phyloP scores from a whole-genome alignment of 2,113 vertebrate species.

The Python bivittatus region DNA sequence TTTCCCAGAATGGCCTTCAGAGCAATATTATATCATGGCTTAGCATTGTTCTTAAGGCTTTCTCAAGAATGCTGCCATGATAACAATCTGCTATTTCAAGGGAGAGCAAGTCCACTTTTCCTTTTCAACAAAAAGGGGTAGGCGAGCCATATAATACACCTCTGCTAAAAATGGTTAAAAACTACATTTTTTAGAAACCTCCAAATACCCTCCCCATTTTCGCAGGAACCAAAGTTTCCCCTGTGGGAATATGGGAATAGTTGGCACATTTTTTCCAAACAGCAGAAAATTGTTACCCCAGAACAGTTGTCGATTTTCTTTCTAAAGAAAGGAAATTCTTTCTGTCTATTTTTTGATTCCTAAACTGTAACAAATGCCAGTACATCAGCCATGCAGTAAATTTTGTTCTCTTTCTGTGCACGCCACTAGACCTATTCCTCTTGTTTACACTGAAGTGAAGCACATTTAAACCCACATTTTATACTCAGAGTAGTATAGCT shows the following conservation, averaged over 20 bases:
- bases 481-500: slow-evolving; percentile 45
- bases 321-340: not conserved
- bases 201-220: too few relatives aligned
- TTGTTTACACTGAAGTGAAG: slow-evolving; percentile 9
- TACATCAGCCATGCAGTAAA: not conserved
- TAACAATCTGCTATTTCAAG: too few relatives aligned
- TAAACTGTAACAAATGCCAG: not conserved
- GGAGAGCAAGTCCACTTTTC: too few relatives aligned
- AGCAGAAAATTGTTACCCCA: not conserved
- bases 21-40: too few relatives aligned
- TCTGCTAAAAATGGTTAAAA: too few relatives aligned
- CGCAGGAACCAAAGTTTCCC: too few relatives aligned
- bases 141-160: too few relatives aligned
- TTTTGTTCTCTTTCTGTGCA: not conserved
- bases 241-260: not conserved
- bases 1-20: too few relatives aligned
- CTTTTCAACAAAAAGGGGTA: too few relatives aligned
- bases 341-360: not conserved
- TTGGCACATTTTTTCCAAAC: not conserved
- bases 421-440: not conserved
- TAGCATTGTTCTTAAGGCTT: too few relatives aligned
- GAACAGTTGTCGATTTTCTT: not conserved
- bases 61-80: too few relatives aligned
- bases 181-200: too few relatives aligned
- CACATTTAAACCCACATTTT: slow-evolving; percentile 12